Conservation (phyloP, 1,140 invertebrate genomes). For the Batillaria attramentaria region DNA sequence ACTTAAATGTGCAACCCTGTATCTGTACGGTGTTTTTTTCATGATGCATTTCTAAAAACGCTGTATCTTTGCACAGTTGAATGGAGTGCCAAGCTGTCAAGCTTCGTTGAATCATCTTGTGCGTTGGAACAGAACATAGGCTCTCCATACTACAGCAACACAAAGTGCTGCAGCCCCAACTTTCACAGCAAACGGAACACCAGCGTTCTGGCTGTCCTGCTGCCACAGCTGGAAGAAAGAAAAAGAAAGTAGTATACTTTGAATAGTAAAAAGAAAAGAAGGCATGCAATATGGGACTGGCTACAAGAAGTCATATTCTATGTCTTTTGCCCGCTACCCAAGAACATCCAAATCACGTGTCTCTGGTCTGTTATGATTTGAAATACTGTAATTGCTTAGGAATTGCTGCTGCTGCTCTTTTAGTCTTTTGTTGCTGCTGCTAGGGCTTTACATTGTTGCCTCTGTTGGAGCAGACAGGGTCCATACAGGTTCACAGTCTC, state of each 20-base stretch:
- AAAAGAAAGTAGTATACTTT: not conserved
- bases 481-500: too few relatives aligned
- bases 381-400: too few relatives aligned
- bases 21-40: not conserved
- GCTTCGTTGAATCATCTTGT: not conserved
- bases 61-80: not conserved
- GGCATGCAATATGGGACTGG: not conserved
- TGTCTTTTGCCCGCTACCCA: too few relatives aligned
- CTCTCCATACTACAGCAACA: slow-evolving; percentile 31
- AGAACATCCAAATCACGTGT: not conserved
- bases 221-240: not conserved
- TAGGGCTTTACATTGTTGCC: not conserved
- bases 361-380: not conserved
- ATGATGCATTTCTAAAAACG: not conserved
- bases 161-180: slow-evolving; percentile 12
- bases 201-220: not conserved
- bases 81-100: not conserved
- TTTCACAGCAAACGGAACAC: not conserved
- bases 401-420: too few relatives aligned
- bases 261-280: not conserved
- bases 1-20: too few relatives aligned
- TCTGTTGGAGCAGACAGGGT: not conserved
- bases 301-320: not conserved
- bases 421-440: not conserved
- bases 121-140: not conserved